phyloP scores from a whole-genome alignment of 2,888 invertebrate genomes.

The Pteria penguin region DNA sequence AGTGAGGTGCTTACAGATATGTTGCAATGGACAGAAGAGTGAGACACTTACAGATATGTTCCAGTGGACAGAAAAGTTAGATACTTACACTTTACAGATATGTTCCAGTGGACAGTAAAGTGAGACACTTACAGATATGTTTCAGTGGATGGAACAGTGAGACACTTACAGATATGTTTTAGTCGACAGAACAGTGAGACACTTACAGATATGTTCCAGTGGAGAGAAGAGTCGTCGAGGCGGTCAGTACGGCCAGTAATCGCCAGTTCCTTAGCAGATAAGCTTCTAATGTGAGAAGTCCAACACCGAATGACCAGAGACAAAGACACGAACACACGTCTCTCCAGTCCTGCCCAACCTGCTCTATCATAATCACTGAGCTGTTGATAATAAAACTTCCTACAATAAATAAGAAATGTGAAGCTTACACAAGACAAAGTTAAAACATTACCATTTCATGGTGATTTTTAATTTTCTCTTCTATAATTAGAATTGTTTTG shows the following conservation, averaged over 20 bases:
- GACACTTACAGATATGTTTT: conserved; percentile 64
- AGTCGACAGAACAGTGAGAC: not conserved
- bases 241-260: conserved; percentile 57
- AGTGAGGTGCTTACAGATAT: conserved; percentile 61
- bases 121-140: too few relatives aligned
- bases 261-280: conserved; percentile 64
- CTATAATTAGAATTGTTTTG: too few relatives aligned
- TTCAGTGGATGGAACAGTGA: not conserved
- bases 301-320: conserved; percentile 66
- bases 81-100: too few relatives aligned
- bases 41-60: too few relatives aligned
- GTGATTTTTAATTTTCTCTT: too few relatives aligned
- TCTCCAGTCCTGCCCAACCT: conserved; percentile 67
- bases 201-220: conserved; percentile 68
- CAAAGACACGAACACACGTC: conserved; percentile 67
- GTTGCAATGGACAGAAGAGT: too few relatives aligned
- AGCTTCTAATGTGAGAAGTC: conserved; percentile 63
- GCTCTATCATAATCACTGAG: conserved; percentile 64
- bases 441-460: too few relatives aligned
- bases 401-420: too few relatives aligned
- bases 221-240: conserved; percentile 54
- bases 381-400: conserved; percentile 65
- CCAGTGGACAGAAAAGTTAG: too few relatives aligned
- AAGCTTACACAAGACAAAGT: too few relatives aligned
- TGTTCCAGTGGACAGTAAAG: too few relatives aligned